Percentiles rank a stretch among this genome's conserved stretches.
phyloP scores from a whole-genome alignment of 2,888 invertebrate species.

The Euzetes globulus region DNA sequence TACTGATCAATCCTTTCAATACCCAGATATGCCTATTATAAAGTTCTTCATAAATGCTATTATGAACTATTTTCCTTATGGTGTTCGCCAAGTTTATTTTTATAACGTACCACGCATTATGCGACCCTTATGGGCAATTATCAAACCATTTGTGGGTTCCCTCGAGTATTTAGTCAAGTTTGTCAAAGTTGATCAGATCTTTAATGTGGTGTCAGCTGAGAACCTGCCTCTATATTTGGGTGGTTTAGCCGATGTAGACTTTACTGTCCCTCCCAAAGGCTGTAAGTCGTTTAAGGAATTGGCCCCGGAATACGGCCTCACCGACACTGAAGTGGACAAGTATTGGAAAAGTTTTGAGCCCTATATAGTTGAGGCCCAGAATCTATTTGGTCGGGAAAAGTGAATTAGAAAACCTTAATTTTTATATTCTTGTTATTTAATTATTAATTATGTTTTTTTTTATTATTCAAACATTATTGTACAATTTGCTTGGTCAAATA shows the following conservation, averaged over 20 bases:
- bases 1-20: background rate
- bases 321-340: conserved; percentile 27
- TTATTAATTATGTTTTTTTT: no score
- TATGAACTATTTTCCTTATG: conserved; percentile 28
- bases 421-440: no score
- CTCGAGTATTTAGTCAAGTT: conserved; percentile 8
- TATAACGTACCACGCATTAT: conserved; percentile 22
- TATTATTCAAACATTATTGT: no score
- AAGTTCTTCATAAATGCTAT: conserved; percentile 27
- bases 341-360: conserved; percentile 31
- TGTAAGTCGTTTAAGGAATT: conserved; percentile 25
- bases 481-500: no score
- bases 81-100: background rate
- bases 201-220: background rate
- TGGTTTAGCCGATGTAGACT: conserved; percentile 23
- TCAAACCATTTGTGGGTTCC: conserved; percentile 18
- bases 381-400: no score
- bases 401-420: no score
- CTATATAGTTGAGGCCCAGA: conserved; percentile 9
- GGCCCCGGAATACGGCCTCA: conserved; percentile 23
- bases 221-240: conserved; percentile 25
- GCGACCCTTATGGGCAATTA: conserved; percentile 29
- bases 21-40: conserved; percentile 27
- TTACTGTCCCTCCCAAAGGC: conserved; percentile 17
- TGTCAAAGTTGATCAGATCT: background rate